A percentile compares a stretch with the other conserved stretches of the same genome.
phyloP scores from a whole-genome alignment of 2,888 invertebrate genomes.

The Eilema sororculum region DNA sequence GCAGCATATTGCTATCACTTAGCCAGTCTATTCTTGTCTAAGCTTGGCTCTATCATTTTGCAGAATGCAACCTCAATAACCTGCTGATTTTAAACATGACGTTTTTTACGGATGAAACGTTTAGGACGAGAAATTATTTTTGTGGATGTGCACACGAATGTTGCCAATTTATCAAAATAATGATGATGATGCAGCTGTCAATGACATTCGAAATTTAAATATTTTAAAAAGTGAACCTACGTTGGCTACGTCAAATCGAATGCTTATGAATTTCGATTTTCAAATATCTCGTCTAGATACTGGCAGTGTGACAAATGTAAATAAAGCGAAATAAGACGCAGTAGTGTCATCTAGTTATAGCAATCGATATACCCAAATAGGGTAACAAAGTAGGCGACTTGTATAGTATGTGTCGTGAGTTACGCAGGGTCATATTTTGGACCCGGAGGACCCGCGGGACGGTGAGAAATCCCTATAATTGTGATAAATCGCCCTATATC shows the following conservation, averaged over 20 bases:
- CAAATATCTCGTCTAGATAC: neutral
- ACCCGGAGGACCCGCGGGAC: slow-evolving; percentile 32
- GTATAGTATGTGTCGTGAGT: slow-evolving; percentile 22
- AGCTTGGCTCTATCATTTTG: too few species aligned
- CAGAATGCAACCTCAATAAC: too few species aligned
- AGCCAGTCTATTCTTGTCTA: too few species aligned
- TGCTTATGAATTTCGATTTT: neutral
- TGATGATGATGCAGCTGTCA: slow-evolving; percentile 1
- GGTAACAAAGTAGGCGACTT: slow-evolving; percentile 15
- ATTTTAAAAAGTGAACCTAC: neutral
- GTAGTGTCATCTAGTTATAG: neutral
- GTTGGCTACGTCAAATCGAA: neutral
- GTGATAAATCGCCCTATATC: slow-evolving; percentile 81
- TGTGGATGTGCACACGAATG: neutral
- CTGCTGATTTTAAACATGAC: too few species aligned
- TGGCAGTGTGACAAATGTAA: neutral
- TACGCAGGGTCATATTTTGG: slow-evolving; percentile 46
- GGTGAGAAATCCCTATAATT: slow-evolving; percentile 73
- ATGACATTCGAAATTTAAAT: neutral
- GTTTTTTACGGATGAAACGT: too few species aligned
- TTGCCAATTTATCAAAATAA: slow-evolving; percentile 1
- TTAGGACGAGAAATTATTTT: too few species aligned
- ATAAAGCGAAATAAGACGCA: neutral
- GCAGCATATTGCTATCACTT: too few species aligned
- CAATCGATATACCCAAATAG: slow-evolving; percentile 17